Evolutionary conservation across 2,797 vertebrate genomes (phyloP).

Genomic region (Danio albolineatus): DNA sequence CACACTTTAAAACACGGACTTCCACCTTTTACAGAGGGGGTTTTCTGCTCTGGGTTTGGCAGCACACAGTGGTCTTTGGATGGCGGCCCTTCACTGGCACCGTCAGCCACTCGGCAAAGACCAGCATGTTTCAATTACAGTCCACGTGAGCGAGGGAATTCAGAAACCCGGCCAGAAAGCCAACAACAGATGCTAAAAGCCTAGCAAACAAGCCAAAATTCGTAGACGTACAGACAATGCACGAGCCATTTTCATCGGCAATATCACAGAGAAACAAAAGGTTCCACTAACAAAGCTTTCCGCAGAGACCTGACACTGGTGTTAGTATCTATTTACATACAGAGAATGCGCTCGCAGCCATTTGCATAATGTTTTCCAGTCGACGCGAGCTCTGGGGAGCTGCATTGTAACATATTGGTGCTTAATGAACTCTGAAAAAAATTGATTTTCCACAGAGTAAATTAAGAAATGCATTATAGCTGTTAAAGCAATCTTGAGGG

Average conservation of each 20-base stretch:
- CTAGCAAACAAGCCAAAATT: no score
- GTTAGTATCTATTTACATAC: slow-evolving; percentile 98
- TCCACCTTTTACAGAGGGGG: slow-evolving; percentile 43
- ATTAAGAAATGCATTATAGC: slow-evolving; percentile 99
- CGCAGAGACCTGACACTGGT: slow-evolving; percentile 86
- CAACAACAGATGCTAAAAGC: slow-evolving; percentile 2
- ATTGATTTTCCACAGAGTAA: slow-evolving; percentile 99
- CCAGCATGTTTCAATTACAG: slow-evolving; percentile 47
- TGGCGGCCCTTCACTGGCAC: background rate
- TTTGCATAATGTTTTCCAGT: slow-evolving; percentile 99
- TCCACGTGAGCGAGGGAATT: slow-evolving; percentile 36
- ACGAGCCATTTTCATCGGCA: slow-evolving; percentile 63
- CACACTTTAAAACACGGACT: slow-evolving; percentile 60
- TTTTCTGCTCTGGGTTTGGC: slow-evolving; percentile 46
- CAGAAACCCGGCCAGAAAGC: slow-evolving; percentile 51
- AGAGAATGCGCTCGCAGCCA: slow-evolving; percentile 87
- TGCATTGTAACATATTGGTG: slow-evolving; percentile 99
- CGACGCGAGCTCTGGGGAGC: slow-evolving; percentile 92
- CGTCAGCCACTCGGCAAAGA: background rate
- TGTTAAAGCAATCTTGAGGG: slow-evolving; percentile 99
- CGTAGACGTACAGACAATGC: no score
- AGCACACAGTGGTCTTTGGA: slow-evolving; percentile 19
- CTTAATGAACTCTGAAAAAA: slow-evolving; percentile 99
- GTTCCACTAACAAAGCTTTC: slow-evolving; percentile 85
- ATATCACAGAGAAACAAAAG: slow-evolving; percentile 82